Evolutionary conservation across 92 coral and sea anemone genomes (phyloP).

Genomic region (Actinostola sp.): DNA sequence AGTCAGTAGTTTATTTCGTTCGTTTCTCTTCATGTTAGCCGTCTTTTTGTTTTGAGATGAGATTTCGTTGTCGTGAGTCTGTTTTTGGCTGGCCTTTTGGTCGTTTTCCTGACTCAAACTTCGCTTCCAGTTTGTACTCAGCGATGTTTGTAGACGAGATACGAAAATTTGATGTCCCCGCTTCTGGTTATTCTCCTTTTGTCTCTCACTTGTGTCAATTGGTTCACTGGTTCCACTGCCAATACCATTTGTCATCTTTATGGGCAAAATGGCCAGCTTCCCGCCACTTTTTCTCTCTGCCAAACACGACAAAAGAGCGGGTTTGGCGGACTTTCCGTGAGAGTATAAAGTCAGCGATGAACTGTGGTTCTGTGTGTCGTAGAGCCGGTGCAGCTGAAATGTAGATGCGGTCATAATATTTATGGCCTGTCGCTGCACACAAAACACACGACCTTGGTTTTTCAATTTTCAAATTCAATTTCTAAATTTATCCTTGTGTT

Average conservation of each 20-base stretch:
- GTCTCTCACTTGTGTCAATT: slow-evolving; percentile 8
- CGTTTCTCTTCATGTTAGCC: neutral
- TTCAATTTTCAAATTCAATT: slow-evolving; percentile 8
- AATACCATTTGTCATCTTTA: slow-evolving; percentile 18
- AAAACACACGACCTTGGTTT: neutral
- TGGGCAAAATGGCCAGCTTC: slow-evolving; percentile 21
- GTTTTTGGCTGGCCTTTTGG: slow-evolving; percentile 13
- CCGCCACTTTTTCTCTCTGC: slow-evolving; percentile 40
- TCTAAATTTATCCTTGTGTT: neutral
- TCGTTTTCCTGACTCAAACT: slow-evolving; percentile 32
- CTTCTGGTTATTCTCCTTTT: slow-evolving; percentile 3
- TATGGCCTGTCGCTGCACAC: slow-evolving; percentile 9
- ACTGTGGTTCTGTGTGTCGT: slow-evolving; percentile 32
- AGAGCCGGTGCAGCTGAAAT: slow-evolving; percentile 34
- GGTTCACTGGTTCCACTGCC: slow-evolving; percentile 11
- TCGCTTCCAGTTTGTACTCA: slow-evolving; percentile 68
- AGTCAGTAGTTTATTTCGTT: neutral
- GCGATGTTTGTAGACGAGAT: slow-evolving; percentile 64
- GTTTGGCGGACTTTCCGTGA: slow-evolving; percentile 23
- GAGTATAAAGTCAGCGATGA: slow-evolving; percentile 45
- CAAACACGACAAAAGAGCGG: slow-evolving; percentile 21
- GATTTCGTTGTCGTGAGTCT: neutral
- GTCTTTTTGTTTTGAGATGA: neutral
- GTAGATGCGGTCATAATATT: slow-evolving; percentile 32
- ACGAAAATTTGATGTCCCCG: slow-evolving; percentile 37